Conservation (phyloP, 2,888 invertebrate species). For the Limnephilus rhombicus region DNA sequence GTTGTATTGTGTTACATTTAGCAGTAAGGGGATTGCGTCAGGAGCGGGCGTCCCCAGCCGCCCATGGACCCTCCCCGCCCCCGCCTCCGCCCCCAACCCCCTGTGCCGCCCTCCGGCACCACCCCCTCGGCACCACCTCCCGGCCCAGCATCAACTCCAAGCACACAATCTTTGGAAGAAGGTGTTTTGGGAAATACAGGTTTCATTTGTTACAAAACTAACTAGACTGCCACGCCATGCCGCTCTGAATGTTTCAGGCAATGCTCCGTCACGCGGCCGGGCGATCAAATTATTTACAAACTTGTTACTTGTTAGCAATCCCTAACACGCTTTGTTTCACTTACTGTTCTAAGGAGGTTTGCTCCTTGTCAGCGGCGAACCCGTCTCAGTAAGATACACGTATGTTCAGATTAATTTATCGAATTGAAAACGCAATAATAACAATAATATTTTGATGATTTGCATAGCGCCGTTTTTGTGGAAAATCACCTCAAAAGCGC, state of each 20-base stretch:
- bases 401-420: not conserved
- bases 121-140: not conserved
- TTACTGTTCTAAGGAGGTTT: not conserved
- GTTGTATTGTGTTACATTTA: slow-evolving; percentile 63
- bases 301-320: not conserved
- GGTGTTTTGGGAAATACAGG: slow-evolving; percentile 58
- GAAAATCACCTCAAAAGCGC: no score
- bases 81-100: slow-evolving; percentile 9
- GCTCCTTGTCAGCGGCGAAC: not conserved
- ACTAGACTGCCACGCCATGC: slow-evolving; percentile 39
- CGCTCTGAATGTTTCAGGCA: slow-evolving; percentile 25
- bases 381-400: not conserved
- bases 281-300: slow-evolving; percentile 35
- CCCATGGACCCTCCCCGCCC: slow-evolving; percentile 42
- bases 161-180: slow-evolving; percentile 55
- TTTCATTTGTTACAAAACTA: slow-evolving; percentile 49
- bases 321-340: not conserved
- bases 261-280: slow-evolving; percentile 19
- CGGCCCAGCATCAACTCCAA: slow-evolving; percentile 28
- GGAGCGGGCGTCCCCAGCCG: slow-evolving; percentile 60
- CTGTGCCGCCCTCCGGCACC: not conserved
- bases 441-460: no score
- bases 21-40: slow-evolving; percentile 65
- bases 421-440: not conserved
- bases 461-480: no score